A percentile compares a stretch with the other conserved stretches of the same genome.
These are phyloP conservation scores for Lottia gigantea DNA, from an alignment of 2,888 invertebrate species.

Conservation along the genomic window DNA sequence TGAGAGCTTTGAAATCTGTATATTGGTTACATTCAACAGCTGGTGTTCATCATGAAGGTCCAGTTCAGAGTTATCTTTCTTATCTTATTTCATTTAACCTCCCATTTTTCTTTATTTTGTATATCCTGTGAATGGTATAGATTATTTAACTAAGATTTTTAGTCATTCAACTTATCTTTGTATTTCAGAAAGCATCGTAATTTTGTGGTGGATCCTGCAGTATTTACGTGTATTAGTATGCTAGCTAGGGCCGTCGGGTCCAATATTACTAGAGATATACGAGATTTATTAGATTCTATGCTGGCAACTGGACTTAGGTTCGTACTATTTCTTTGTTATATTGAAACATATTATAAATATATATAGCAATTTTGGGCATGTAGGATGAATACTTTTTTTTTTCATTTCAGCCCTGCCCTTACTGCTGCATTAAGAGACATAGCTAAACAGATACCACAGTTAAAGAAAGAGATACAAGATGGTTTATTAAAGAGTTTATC, in stretches of 20 bases:
- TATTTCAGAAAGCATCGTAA: slow-evolving; percentile 74
- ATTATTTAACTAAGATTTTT: too few relatives aligned
- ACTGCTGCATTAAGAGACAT: slow-evolving; percentile 92
- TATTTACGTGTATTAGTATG: slow-evolving; percentile 93
- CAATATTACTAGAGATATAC: slow-evolving; percentile 73
- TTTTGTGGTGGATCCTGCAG: slow-evolving; percentile 81
- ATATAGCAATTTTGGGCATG: too few relatives aligned
- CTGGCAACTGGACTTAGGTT: slow-evolving; percentile 85
- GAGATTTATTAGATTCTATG: slow-evolving; percentile 88
- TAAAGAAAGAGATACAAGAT: slow-evolving; percentile 91
- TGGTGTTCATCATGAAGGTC: too few relatives aligned
- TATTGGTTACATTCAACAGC: too few relatives aligned
- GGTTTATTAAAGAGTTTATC: slow-evolving; percentile 92
- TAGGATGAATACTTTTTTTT: too few relatives aligned
- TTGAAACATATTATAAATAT: too few relatives aligned
- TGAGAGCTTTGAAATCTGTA: too few relatives aligned
- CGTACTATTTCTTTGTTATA: neutral
- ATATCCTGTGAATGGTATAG: too few relatives aligned
- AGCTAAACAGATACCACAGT: slow-evolving; percentile 85
- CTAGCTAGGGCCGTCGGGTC: slow-evolving; percentile 88
- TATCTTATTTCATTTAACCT: too few relatives aligned
- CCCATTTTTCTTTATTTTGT: too few relatives aligned
- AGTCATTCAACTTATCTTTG: neutral
- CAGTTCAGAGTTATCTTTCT: too few relatives aligned
- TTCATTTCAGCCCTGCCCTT: slow-evolving; percentile 63